phyloP scores from a whole-genome alignment of 2,797 vertebrate genomes.

The Morus bassanus region DNA sequence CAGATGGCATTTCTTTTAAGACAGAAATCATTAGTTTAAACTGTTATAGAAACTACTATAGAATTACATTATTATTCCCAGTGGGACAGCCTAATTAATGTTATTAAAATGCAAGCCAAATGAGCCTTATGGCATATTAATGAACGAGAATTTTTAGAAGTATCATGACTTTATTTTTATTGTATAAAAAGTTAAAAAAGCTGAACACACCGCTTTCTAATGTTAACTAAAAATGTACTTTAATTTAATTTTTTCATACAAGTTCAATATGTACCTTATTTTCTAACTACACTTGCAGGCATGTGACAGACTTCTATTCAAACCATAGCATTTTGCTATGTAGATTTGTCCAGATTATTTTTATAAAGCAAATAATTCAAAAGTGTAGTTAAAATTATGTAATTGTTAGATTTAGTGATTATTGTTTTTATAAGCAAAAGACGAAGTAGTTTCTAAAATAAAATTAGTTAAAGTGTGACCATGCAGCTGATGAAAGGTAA shows the following conservation, averaged over 20 bases:
- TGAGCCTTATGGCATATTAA: not conserved
- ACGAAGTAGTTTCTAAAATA: not conserved
- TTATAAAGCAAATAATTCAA: not conserved
- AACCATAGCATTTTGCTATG: not conserved
- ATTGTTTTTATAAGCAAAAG: not conserved
- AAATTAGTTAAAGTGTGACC: not conserved
- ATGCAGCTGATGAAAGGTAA: not conserved
- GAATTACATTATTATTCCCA: not conserved
- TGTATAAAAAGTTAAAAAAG: not conserved
- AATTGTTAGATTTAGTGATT: not conserved
- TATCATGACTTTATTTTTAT: not conserved
- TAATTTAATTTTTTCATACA: not conserved
- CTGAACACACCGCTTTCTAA: not conserved
- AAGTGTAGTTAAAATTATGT: not conserved
- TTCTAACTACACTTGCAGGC: not conserved
- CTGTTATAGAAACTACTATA: not conserved
- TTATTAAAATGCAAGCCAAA: not conserved
- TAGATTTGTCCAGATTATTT: not conserved
- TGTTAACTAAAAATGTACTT: not conserved
- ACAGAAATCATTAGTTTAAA: not conserved
- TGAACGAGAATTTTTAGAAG: not conserved
- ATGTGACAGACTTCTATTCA: not conserved
- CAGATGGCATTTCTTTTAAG: not conserved
- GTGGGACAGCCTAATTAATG: not conserved
- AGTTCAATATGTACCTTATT: not conserved